Base-by-base conservation (phyloP, 2,888 invertebrate species). In the Epiblema foenella region DNA sequence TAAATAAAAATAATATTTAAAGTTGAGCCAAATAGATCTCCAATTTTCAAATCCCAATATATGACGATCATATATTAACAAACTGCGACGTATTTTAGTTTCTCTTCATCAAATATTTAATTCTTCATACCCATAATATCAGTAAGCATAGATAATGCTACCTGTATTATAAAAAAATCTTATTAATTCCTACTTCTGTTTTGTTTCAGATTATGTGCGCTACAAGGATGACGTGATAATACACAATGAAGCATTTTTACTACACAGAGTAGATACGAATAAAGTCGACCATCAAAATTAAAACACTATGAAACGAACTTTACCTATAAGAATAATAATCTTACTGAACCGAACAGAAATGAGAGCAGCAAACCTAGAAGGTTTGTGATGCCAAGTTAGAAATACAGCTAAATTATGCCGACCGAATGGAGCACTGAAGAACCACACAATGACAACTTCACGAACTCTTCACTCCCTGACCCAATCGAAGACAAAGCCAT, bases 401-500 rank as follows among this genome's bases (percentile, higher is more conserved):
- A 77, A 83, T 58, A 83, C 78, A 73, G 78, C 72, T 75, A 79
- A 90, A 91, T 75, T 85, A 93, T 93, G 91, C 89, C 85, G 85
- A 87, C 84, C 85, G 85, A 88, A 82, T 91, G 89, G 91, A 79
- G 81, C 42, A 80, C 81, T 72, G 83, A 83, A 69, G 83, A 81
- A 72, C 80, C 85, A 59, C 65, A 83, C 73, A 88, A 87, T 81
- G 80, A 82, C 51, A 89, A 79, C 58, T 74, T 77, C 17, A 83
- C 75, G 73, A 89, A 88, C 75, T 71, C 62, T 62, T 84, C 85
- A 1, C 73, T 66, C 9, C 72, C 75, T 17, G 94, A 95, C 80
- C 93, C 96, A 11, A 96, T 96, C 73, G 94, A 95, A 74, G 94
- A 95, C 79, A 94, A 95, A 76, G 91, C 94, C 7, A 95, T 97